Percentiles rank a stretch among this genome's conserved stretches.
Evolutionary conservation across 2,797 vertebrate genomes (phyloP).

Genomic region (Anisognathus igniventris): DNA sequence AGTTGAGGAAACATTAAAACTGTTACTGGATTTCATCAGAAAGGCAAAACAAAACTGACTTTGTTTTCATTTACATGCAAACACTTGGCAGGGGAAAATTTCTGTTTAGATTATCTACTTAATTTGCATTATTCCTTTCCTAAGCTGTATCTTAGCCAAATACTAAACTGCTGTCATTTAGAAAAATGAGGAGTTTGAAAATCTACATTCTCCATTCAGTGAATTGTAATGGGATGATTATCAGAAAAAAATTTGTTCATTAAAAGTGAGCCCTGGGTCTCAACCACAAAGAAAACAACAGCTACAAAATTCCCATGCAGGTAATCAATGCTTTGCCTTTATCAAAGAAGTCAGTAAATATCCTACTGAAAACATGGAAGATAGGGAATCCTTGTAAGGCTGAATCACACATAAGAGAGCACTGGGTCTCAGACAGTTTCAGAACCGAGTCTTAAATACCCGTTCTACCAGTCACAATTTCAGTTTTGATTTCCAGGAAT

Average conservation of each 20-base stretch:
- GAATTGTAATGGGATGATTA: background rate
- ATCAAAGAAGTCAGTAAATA: background rate
- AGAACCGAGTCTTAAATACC: background rate
- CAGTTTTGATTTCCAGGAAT: background rate
- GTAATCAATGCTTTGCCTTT: background rate
- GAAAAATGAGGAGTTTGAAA: background rate
- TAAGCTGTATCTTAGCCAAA: background rate
- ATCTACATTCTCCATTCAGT: background rate
- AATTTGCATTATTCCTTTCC: background rate
- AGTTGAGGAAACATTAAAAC: background rate
- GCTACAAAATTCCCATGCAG: background rate
- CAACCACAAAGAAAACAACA: background rate
- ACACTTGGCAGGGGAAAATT: background rate
- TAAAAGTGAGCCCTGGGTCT: background rate
- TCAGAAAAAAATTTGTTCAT: background rate
- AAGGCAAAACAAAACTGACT: background rate
- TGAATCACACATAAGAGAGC: background rate
- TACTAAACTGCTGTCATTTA: background rate
- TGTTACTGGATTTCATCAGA: background rate
- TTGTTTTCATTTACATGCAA: background rate
- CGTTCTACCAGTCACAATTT: background rate
- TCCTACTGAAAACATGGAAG: background rate
- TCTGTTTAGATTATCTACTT: background rate
- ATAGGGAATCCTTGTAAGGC: background rate
- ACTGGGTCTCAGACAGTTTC: background rate